Conservation (phyloP, 2,113 vertebrate genomes). For the Zosterops borbonicus region DNA sequence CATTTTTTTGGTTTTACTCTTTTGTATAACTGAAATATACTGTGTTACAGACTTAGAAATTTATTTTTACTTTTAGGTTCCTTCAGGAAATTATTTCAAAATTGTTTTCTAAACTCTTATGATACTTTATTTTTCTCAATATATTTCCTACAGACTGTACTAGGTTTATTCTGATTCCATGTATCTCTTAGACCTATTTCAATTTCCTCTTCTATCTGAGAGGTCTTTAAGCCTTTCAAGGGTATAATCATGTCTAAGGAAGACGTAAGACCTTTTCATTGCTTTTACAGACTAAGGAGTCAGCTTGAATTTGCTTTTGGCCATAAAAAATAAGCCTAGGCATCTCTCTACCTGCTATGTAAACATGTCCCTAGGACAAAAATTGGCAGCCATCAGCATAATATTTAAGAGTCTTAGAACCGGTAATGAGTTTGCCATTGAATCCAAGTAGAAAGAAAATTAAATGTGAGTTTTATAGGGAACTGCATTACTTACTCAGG, state of each 20-base stretch:
- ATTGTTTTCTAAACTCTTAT: not conserved
- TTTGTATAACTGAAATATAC: not conserved
- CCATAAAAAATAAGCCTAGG: not conserved
- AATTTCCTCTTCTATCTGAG: not conserved
- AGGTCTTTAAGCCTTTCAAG: not conserved
- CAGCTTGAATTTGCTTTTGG: not conserved
- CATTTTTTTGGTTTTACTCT: not conserved
- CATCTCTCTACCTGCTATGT: not conserved
- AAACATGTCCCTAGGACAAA: not conserved
- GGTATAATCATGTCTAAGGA: not conserved
- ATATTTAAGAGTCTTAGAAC: not conserved
- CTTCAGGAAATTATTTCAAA: not conserved
- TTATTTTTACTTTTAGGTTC: not conserved
- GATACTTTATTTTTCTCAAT: not conserved
- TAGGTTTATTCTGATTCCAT: not conserved
- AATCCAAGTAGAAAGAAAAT: conserved; percentile 20
- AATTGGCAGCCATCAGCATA: not conserved
- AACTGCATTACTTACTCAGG: not conserved
- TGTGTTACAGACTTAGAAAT: not conserved
- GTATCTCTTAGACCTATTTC: not conserved
- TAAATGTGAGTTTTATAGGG: not conserved
- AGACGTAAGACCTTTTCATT: not conserved
- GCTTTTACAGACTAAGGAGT: not conserved
- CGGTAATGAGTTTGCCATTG: not conserved
- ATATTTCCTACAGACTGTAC: not conserved